Conservation (phyloP, 2,113 vertebrate species). For the Pongo pygmaeus region DNA sequence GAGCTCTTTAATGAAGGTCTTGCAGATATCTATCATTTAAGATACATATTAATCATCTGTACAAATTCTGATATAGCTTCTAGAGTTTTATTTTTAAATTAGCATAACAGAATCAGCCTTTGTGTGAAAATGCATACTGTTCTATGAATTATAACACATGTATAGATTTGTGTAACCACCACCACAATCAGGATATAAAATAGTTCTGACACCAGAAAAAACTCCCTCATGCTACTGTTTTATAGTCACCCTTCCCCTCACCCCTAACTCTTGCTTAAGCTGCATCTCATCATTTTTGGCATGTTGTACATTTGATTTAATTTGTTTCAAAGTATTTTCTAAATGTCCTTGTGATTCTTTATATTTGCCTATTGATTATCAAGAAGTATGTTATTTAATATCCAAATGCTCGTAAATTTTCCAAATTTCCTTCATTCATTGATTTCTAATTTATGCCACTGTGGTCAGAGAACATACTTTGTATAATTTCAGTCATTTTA, state of each 20-base stretch:
- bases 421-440: background rate
- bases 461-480: background rate
- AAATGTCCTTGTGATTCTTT: background rate
- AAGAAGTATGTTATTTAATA: background rate
- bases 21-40: conserved; percentile 53
- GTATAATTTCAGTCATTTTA: background rate
- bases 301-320: background rate
- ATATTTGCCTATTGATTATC: background rate
- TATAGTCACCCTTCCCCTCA: fast-evolving
- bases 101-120: background rate
- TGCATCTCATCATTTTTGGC: background rate
- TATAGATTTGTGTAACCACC: background rate
- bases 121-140: background rate
- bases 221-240: fast-evolving
- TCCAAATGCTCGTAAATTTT: background rate
- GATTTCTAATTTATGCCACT: background rate
- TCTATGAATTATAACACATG: background rate
- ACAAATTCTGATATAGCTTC: conserved; percentile 69
- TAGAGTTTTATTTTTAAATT: conserved; percentile 29
- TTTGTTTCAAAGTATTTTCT: background rate
- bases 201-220: background rate
- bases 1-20: conserved; percentile 34
- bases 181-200: background rate
- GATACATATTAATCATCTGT: conserved; percentile 66
- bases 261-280: background rate